phyloP scores from a whole-genome alignment of 2,113 vertebrate genomes.

The Oceanodroma tethys region DNA sequence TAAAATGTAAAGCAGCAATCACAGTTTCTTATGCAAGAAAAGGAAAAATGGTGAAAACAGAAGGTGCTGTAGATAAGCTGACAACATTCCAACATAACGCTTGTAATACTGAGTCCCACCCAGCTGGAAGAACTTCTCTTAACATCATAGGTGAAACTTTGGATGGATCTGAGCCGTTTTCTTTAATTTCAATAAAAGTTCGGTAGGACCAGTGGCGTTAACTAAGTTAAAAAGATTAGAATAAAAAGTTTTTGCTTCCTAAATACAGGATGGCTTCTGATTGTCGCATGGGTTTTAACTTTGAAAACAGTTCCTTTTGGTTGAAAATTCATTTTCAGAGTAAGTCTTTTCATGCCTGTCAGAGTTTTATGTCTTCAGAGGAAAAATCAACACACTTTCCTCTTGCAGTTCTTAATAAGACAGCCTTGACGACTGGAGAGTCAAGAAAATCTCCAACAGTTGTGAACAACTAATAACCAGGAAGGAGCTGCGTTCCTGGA shows the following conservation, averaged over 20 bases:
- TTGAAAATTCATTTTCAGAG: neutral
- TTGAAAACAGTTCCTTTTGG: neutral
- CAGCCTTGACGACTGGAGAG: neutral
- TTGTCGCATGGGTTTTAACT: neutral
- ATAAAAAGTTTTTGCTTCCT: neutral
- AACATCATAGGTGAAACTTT: neutral
- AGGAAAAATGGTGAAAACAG: neutral
- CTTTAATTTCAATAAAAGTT: neutral
- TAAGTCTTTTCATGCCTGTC: neutral
- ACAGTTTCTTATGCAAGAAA: neutral
- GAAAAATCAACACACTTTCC: neutral
- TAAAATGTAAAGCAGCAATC: neutral
- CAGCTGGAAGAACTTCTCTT: neutral
- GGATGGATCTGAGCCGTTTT: neutral
- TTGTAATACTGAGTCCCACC: neutral
- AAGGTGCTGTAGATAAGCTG: neutral
- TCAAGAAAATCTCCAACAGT: neutral
- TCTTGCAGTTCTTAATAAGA: neutral
- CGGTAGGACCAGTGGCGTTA: fast-evolving
- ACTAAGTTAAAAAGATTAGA: neutral
- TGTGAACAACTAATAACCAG: neutral
- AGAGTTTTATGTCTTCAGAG: neutral
- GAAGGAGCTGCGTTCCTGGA: neutral
- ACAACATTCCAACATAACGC: neutral
- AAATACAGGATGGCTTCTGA: neutral